Evolutionary conservation across 2,888 invertebrate species (phyloP).

Genomic region (Eremobia ochroleuca): DNA sequence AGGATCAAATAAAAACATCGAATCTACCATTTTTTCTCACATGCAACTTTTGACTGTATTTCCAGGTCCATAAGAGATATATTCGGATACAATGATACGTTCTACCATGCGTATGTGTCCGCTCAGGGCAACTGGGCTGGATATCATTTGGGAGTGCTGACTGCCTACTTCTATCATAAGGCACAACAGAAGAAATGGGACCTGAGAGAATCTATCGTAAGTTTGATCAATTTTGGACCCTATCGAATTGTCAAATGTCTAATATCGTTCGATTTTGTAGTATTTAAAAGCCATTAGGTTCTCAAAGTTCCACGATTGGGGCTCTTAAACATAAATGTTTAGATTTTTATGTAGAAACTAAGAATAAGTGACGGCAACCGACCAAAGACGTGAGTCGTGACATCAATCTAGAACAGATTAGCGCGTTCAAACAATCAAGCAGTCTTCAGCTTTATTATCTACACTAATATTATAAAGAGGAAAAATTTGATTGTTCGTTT

Average conservation of each 20-base stretch:
- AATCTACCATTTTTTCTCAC: not conserved
- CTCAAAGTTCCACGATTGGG: not conserved
- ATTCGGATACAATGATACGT: constrained; percentile 88
- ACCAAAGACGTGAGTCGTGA: not conserved
- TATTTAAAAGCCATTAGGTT: not conserved
- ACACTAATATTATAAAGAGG: no score
- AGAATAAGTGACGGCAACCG: not conserved
- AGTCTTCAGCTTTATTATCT: no score
- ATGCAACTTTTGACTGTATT: constrained; percentile 41
- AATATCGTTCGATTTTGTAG: not conserved
- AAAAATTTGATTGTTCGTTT: no score
- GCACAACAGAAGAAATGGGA: constrained; percentile 87
- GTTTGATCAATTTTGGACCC: constrained; percentile 35
- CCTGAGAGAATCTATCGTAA: constrained; percentile 83
- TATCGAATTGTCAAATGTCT: not conserved
- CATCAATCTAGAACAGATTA: no score
- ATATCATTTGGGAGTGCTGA: constrained; percentile 87
- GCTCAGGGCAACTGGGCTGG: constrained; percentile 89
- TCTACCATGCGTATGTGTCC: constrained; percentile 88
- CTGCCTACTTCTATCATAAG: constrained; percentile 87
- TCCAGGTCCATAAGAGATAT: constrained; percentile 86
- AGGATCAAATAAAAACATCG: not conserved
- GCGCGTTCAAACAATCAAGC: no score
- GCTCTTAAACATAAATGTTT: not conserved
- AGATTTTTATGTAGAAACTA: not conserved